These are phyloP conservation scores for Trichonephila clavipes DNA, from an alignment of 1,140 invertebrate genomes.

Conservation along the genomic window DNA sequence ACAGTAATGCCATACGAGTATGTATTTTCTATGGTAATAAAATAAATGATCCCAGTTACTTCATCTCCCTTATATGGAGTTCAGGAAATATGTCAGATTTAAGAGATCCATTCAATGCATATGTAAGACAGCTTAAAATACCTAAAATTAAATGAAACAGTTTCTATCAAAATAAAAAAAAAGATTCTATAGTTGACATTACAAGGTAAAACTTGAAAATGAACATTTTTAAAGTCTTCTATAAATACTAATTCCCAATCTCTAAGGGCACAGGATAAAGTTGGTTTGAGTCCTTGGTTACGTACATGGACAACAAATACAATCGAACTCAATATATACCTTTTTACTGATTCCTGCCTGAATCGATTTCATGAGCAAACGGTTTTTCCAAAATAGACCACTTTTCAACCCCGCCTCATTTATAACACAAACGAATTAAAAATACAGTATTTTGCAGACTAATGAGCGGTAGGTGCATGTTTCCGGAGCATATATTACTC, in stretches of 20 bases:
- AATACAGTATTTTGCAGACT: neutral
- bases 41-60: too few relatives aligned
- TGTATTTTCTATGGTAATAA: too few relatives aligned
- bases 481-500: neutral
- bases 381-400: neutral
- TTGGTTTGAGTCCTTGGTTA: neutral
- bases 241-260: neutral
- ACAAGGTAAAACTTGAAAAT: neutral
- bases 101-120: too few relatives aligned
- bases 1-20: too few relatives aligned
- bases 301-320: conserved; percentile 18
- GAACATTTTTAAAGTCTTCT: neutral
- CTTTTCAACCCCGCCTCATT: neutral
- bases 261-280: neutral
- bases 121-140: too few relatives aligned
- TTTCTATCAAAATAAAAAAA: too few relatives aligned
- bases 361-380: neutral
- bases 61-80: too few relatives aligned
- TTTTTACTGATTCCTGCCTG: neutral
- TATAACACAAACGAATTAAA: neutral
- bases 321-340: neutral
- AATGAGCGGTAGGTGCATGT: neutral
- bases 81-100: too few relatives aligned
- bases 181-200: too few relatives aligned
- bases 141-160: too few relatives aligned